phyloP scores from a whole-genome alignment of 2,113 vertebrate species.

The Pavo muticus region DNA sequence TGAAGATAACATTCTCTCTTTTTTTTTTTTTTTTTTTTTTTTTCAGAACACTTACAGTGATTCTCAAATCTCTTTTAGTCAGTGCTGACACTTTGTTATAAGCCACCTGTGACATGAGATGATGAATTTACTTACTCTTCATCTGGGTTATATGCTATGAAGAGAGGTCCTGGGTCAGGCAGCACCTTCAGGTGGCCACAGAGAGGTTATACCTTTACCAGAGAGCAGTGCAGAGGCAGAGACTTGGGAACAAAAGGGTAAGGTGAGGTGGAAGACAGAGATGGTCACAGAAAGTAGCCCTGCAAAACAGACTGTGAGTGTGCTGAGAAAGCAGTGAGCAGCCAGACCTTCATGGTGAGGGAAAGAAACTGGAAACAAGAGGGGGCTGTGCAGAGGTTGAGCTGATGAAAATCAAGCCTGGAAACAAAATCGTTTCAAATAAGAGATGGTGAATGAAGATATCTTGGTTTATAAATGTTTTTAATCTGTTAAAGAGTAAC shows the following conservation, averaged over 20 bases:
- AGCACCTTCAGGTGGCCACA: not conserved
- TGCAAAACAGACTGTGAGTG: not conserved
- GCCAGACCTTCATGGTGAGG: not conserved
- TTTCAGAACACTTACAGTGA: conserved; percentile 26
- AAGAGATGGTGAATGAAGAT: not conserved
- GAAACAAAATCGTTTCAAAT: not conserved
- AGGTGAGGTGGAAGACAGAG: not conserved
- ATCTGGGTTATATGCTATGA: not conserved
- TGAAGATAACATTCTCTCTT: conserved; percentile 4
- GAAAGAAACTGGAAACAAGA: not conserved
- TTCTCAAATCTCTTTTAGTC: conserved; percentile 31
- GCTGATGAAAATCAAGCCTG: not conserved
- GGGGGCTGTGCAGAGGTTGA: not conserved
- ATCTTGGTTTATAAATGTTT: not conserved
- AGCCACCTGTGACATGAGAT: conserved; percentile 33
- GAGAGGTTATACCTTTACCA: not conserved
- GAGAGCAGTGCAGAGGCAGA: not conserved
- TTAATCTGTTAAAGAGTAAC: not conserved
- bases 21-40: not conserved
- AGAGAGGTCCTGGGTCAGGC: not conserved
- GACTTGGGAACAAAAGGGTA: not conserved
- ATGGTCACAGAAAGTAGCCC: not conserved
- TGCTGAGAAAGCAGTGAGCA: not conserved
- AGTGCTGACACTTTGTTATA: conserved; percentile 9
- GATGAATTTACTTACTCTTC: conserved; percentile 18